phyloP scores from a whole-genome alignment of 2,888 invertebrate species.

The Sylvicola fuscatus region DNA sequence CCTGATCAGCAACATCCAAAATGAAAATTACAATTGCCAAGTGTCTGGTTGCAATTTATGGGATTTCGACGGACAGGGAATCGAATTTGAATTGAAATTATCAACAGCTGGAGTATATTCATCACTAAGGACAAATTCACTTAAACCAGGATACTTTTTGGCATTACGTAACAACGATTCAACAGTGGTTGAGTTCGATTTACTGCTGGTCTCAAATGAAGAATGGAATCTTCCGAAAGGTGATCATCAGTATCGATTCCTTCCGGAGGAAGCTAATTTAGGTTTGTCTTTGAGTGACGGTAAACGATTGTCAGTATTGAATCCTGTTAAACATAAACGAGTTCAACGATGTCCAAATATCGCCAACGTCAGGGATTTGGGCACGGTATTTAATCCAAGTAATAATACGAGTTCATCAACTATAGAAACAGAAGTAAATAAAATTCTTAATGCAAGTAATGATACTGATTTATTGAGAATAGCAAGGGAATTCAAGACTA shows the following conservation, averaged over 20 bases:
- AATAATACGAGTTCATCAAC: too few species aligned
- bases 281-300: constrained; percentile 22
- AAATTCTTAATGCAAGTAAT: too few species aligned
- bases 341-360: neutral
- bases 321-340: constrained; percentile 10
- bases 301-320: constrained; percentile 10
- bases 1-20: constrained; percentile 17
- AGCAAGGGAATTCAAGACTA: too few species aligned
- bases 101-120: constrained; percentile 8
- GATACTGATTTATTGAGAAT: too few species aligned
- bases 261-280: constrained; percentile 8
- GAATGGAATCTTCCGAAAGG: constrained; percentile 9
- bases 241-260: constrained; percentile 10
- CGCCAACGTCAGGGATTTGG: neutral
- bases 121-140: constrained; percentile 8
- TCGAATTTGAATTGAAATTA: constrained; percentile 14
- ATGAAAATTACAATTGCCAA: constrained; percentile 11
- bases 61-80: constrained; percentile 12
- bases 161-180: constrained; percentile 12
- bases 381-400: too few species aligned
- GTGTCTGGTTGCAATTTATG: constrained; percentile 13
- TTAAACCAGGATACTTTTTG: constrained; percentile 19
- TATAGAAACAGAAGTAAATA: too few species aligned
- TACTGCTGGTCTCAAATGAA: constrained; percentile 15
- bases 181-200: constrained; percentile 14